These are phyloP conservation scores for Drosophila suzukii DNA, from an alignment of 1,140 invertebrate genomes.

Conservation along the genomic window DNA sequence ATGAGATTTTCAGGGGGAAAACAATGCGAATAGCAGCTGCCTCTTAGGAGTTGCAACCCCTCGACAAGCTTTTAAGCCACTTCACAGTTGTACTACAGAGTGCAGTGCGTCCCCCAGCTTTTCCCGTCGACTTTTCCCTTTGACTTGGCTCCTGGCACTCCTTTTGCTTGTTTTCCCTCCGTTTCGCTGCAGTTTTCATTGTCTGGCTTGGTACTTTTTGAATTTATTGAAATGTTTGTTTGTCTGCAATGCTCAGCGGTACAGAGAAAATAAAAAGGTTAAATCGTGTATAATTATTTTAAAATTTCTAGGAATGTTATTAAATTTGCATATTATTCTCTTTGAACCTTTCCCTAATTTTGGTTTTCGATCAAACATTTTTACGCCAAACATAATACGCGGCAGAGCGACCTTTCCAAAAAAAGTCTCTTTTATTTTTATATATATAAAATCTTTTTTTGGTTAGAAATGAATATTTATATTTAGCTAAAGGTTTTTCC, in stretches of 20 bases:
- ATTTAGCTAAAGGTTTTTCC: no score
- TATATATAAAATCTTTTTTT: no score
- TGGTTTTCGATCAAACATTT: no score
- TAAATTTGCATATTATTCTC: no score
- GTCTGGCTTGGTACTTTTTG: slow-evolving; percentile 61
- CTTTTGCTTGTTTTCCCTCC: slow-evolving; percentile 71
- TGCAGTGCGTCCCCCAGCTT: slow-evolving; percentile 1
- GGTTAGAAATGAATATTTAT: no score
- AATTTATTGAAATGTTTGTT: slow-evolving; percentile 83
- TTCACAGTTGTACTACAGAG: slow-evolving; percentile 54
- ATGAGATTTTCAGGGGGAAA: slow-evolving; percentile 68
- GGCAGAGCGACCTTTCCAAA: no score
- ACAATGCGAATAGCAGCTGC: slow-evolving; percentile 59
- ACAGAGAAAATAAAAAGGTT: neutral
- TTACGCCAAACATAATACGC: no score
- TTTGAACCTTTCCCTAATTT: no score
- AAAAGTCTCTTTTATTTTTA: no score
- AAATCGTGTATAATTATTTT: neutral
- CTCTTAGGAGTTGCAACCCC: slow-evolving; percentile 20
- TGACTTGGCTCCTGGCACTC: slow-evolving; percentile 53
- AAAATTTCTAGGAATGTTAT: no score
- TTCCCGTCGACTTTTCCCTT: slow-evolving; percentile 4
- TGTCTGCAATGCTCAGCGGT: slow-evolving; percentile 55
- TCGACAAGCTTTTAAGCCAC: slow-evolving; percentile 79
- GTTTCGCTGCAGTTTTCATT: slow-evolving; percentile 52